phyloP scores from a whole-genome alignment of 23 tunicate species.

The Aplidium turbinatum region DNA sequence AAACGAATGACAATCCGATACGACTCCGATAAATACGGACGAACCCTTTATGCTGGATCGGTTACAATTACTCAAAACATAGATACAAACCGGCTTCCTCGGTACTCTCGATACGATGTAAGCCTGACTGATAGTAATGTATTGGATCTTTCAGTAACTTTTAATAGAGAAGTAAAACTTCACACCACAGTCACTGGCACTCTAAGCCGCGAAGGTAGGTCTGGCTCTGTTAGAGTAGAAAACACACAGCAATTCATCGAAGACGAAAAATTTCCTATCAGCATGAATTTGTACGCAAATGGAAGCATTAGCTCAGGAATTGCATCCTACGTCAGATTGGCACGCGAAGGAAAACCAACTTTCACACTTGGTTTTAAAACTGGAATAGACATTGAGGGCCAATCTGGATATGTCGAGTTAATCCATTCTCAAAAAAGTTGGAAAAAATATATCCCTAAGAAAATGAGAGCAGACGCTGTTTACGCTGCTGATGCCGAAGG shows the following conservation, averaged over 20 bases:
- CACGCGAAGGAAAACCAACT: background rate
- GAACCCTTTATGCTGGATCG: too few relatives aligned
- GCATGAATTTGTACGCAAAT: conserved; percentile 18
- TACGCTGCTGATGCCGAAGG: background rate
- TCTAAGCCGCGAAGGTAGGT: too few relatives aligned
- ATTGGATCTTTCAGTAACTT: too few relatives aligned
- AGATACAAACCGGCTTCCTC: too few relatives aligned
- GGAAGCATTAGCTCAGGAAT: background rate
- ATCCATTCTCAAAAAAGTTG: conserved; percentile 33
- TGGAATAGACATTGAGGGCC: conserved; percentile 19
- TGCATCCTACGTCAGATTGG: background rate
- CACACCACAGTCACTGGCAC: too few relatives aligned
- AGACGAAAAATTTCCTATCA: conserved; percentile 19
- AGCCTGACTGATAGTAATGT: too few relatives aligned
- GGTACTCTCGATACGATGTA: too few relatives aligned
- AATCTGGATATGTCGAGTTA: conserved; percentile 11
- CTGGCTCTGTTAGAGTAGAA: background rate
- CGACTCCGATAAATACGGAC: too few relatives aligned
- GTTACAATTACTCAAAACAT: too few relatives aligned
- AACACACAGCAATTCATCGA: conserved; percentile 37
- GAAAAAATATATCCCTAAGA: conserved; percentile 23
- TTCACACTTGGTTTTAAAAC: conserved; percentile 11
- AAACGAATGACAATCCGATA: too few relatives aligned
- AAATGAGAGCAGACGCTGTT: conserved; percentile 18
- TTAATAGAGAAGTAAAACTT: too few relatives aligned